Evolutionary conservation across 2,888 invertebrate genomes (phyloP), one percentile per base, ranked within the genome.

Genomic region (Tachina fera): DNA sequence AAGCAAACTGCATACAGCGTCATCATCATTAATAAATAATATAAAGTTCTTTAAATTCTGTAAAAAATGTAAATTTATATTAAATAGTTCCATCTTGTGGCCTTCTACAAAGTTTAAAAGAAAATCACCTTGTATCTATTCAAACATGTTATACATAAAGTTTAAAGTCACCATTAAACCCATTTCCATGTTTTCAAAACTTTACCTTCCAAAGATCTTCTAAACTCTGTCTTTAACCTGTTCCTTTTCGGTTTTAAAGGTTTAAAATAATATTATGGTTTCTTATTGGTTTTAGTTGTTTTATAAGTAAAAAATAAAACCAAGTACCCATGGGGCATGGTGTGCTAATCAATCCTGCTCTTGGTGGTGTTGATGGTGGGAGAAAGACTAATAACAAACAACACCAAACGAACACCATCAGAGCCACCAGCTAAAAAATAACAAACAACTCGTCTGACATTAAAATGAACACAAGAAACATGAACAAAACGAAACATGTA

Each of bases 401-500:
- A 31, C 49, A 56, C 8, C 39, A 74, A 74, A 3, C 68, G 70
- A 68, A 80, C 49, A 76, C n/a, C 51, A 67, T 5, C 71, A 60
- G 19, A 60, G 19, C 14, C 43, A 67, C 47, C 19, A 45, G 13
- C 43, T 43, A 72, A 60, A 75, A 49, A 74, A 56, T 63, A 60
- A 68, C 10, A 71, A 60, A 68, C 10, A 71, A 39, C 14, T 19
- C 11, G 16, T 39, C 68, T 61, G 77, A 61, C 65, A 83, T 71
- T 76, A 45, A 53, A 68, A 77, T 53, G 43, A 11, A 82, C 13
- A 61, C 11, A 49, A 74, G 77, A 16, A 85, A 85, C 84, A 77
- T 78, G 74, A 63, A 70, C 16, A 56, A 68, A 85, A 85, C 78
- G 74, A 68, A 85, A 85, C 78, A 70, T 79, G 83, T 67, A 83